Percentiles rank a stretch among this genome's conserved stretches.
phyloP scores from a whole-genome alignment of 1,140 invertebrate species.

The Cryptotermes secundus region DNA sequence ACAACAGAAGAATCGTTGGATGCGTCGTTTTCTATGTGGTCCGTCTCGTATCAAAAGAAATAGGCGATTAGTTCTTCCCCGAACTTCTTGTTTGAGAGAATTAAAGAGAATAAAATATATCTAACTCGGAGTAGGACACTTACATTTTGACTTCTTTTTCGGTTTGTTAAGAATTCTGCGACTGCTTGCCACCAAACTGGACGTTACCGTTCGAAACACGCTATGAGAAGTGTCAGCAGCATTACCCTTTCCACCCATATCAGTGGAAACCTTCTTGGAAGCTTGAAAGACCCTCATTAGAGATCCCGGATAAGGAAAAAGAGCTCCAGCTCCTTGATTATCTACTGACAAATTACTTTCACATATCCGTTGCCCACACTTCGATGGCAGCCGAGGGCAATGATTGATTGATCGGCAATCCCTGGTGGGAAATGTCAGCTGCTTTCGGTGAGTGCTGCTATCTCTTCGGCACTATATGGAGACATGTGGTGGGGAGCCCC shows the following conservation, averaged over 20 bases:
- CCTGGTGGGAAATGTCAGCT: conserved; percentile 12
- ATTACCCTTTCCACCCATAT: not conserved
- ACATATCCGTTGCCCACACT: not conserved
- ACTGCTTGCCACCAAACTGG: too few relatives aligned
- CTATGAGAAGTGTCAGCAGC: not conserved
- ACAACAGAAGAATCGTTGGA: too few relatives aligned
- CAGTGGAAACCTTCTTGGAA: not conserved
- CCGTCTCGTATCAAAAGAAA: too few relatives aligned
- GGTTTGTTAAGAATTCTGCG: too few relatives aligned
- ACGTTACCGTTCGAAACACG: not conserved
- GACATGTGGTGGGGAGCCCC: not conserved
- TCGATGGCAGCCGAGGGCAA: not conserved
- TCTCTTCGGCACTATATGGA: not conserved
- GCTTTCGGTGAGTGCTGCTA: not conserved
- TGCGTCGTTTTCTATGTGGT: too few relatives aligned
- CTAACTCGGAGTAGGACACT: too few relatives aligned
- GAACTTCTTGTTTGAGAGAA: too few relatives aligned
- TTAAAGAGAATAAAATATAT: too few relatives aligned
- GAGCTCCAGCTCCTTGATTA: not conserved
- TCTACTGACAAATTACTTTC: conserved; percentile 7
- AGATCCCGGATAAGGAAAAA: not conserved
- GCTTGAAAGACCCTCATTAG: conserved; percentile 6
- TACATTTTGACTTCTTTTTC: too few relatives aligned
- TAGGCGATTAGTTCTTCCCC: too few relatives aligned
- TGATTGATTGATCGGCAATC: conserved; percentile 8